Base-by-base conservation (phyloP, 2,797 vertebrate species). In the Phylloscopus collybita region DNA sequence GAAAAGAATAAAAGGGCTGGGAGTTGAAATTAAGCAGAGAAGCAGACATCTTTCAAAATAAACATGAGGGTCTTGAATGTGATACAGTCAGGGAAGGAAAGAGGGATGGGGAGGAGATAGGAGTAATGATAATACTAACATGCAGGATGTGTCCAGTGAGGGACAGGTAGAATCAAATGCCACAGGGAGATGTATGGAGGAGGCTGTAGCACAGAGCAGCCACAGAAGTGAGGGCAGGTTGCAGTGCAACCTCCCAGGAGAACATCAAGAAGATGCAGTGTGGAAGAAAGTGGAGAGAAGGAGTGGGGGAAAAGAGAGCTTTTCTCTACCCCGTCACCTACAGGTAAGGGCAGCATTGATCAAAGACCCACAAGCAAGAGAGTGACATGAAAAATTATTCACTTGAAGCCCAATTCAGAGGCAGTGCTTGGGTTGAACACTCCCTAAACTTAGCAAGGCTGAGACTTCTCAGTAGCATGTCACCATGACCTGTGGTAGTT, bases 11-110 rank as follows among this genome's bases (percentile, higher is more conserved):
- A 96, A 95, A 53, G 64, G 65, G 47, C 50, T 86, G 61, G 66
- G 66, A 90, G 75, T 32, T 90, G 86, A 78, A 87, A 95, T 93
- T 86, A 74, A 94, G 74, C 85, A 92, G 93, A 95, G 88, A 79
- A 86, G 83, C 65, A 95, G 82, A 80, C 13, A 50, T 74, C 71
- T 96, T 57, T 86, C 66, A 88, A 92, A 86, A 19, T 75, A 94
- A 93, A 87, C 32, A 22, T 32, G 30, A 65, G 32, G 80, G 76
- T 86, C 75, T 71, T 26, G 64, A 90, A 81, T 80, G 53, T 81
- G 82, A 83, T 82, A 74, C 80, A 72, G n/a, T 49, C 34, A 34
- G 20, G 23, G 34, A 94, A 73, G 49, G 56, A 29, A 89, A 57
- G 17, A 45, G 44, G 5, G 4, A 6, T 34, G 2, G n/a, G 47